These are phyloP conservation scores for Sylvia borin DNA, from an alignment of 2,797 vertebrate genomes.

Conservation along the genomic window DNA sequence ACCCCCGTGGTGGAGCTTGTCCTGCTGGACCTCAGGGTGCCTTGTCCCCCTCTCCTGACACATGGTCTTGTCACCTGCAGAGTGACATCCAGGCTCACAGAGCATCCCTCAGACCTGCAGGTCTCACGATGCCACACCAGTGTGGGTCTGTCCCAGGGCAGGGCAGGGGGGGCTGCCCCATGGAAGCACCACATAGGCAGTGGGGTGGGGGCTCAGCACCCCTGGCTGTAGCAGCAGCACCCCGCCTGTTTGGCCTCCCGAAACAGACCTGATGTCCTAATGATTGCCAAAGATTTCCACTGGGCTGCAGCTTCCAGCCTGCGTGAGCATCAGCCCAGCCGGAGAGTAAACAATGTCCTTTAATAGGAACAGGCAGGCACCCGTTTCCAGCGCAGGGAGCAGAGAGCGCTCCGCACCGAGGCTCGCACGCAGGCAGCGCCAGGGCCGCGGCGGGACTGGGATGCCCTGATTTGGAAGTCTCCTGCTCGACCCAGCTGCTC, in stretches of 20 bases:
- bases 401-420: neutral
- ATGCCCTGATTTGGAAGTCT: constrained; percentile 63
- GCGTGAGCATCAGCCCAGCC: neutral
- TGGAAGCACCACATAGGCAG: neutral
- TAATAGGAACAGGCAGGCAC: neutral
- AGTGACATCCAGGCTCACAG: neutral
- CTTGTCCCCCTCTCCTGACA: neutral
- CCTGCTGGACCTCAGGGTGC: neutral
- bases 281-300: neutral
- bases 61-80: neutral
- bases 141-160: neutral
- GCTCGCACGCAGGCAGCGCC: accelerated
- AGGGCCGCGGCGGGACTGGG: accelerated
- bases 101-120: neutral
- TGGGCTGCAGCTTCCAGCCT: neutral
- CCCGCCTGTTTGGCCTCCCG: neutral
- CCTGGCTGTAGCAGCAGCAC: neutral
- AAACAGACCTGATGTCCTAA: neutral
- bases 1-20: accelerated
- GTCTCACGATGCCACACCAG: neutral
- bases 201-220: neutral
- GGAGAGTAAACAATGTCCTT: constrained; percentile 20
- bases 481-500: neutral
- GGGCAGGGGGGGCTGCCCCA: neutral
- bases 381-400: accelerated